Evolutionary conservation across 2,888 invertebrate genomes (phyloP).

Genomic region (Brachynemurus nebulosus): DNA sequence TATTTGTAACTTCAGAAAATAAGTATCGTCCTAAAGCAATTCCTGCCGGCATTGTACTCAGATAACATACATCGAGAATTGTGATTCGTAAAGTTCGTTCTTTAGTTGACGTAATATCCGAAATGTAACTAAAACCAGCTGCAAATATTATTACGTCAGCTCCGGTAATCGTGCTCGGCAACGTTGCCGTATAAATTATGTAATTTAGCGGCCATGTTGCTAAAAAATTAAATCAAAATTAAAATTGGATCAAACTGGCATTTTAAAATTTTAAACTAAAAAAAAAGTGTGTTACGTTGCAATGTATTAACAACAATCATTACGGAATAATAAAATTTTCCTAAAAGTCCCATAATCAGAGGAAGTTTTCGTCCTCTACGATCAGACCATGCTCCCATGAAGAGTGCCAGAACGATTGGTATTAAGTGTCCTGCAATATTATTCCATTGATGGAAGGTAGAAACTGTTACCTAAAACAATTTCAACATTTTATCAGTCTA

Average conservation of each 20-base stretch:
- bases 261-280: too few species aligned
- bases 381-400: slow-evolving; percentile 73
- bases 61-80: slow-evolving; percentile 66
- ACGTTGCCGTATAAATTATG: slow-evolving; percentile 57
- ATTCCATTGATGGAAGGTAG: slow-evolving; percentile 66
- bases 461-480: slow-evolving; percentile 46
- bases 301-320: slow-evolving; percentile 60
- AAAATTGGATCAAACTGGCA: too few species aligned
- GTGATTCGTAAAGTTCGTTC: slow-evolving; percentile 67
- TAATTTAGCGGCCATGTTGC: slow-evolving; percentile 58
- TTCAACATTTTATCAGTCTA: background rate
- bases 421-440: slow-evolving; percentile 57
- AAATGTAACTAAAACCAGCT: slow-evolving; percentile 64
- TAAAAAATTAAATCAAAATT: slow-evolving; percentile 12
- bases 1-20: slow-evolving; percentile 42
- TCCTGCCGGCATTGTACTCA: slow-evolving; percentile 73
- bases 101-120: slow-evolving; percentile 55
- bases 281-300: slow-evolving; percentile 30
- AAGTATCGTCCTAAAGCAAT: slow-evolving; percentile 56
- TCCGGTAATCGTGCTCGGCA: slow-evolving; percentile 64
- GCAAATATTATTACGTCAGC: slow-evolving; percentile 71
- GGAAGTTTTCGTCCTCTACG: slow-evolving; percentile 62
- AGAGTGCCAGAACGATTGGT: slow-evolving; percentile 62
- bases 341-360: slow-evolving; percentile 53
- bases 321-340: slow-evolving; percentile 59